phyloP scores from a whole-genome alignment of 2,113 vertebrate genomes.

The Symphodus melops region DNA sequence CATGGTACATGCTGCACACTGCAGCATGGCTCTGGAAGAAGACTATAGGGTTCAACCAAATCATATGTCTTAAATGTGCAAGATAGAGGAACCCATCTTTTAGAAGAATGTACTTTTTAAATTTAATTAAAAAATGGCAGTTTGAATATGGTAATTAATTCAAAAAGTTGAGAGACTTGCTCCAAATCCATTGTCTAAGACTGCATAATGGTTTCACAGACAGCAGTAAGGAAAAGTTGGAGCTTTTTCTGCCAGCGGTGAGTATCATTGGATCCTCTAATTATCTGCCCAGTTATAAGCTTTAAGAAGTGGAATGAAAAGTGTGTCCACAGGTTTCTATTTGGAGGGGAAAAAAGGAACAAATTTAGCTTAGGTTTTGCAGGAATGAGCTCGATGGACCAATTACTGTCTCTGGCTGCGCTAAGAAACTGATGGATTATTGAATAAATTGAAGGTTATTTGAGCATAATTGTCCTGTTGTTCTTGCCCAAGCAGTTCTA shows the following conservation, averaged over 20 bases:
- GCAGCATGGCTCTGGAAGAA: not conserved
- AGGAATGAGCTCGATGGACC: slow-evolving; percentile 13
- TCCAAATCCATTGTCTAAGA: not conserved
- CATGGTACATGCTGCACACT: too few relatives aligned
- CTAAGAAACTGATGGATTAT: slow-evolving; percentile 40
- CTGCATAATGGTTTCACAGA: not conserved
- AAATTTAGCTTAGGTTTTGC: slow-evolving; percentile 1
- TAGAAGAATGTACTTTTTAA: not conserved
- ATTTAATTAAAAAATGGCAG: slow-evolving; percentile 28
- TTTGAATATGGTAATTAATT: slow-evolving; percentile 12
- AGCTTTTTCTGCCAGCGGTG: slow-evolving; percentile 15
- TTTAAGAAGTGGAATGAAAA: not conserved
- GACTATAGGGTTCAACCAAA: not conserved
- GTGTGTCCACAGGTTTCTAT: slow-evolving; percentile 2
- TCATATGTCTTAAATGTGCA: not conserved
- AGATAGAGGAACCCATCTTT: not conserved
- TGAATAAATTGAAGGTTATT: slow-evolving; percentile 49
- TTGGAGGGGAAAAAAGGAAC: not conserved
- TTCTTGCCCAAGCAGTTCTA: slow-evolving; percentile 16
- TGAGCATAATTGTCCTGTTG: slow-evolving; percentile 40
- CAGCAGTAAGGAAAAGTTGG: not conserved
- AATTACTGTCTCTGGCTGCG: slow-evolving; percentile 58
- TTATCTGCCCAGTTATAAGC: slow-evolving; percentile 11
- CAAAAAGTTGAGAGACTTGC: not conserved
- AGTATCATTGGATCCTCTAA: slow-evolving; percentile 22